Evolutionary conservation across 2,113 vertebrate genomes (phyloP).

Genomic region (Corythoichthys haematopterus): DNA sequence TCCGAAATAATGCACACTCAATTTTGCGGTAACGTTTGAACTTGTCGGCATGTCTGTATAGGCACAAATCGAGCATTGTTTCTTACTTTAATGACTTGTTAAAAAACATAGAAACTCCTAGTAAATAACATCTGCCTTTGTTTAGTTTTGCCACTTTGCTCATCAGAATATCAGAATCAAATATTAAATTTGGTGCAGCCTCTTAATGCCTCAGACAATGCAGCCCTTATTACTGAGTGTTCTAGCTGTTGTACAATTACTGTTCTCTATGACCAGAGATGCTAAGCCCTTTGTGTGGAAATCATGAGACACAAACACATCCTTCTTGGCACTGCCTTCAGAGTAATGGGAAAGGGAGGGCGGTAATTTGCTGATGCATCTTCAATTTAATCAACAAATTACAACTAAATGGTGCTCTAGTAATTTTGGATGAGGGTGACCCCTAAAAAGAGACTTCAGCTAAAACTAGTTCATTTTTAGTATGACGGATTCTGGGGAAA

Average conservation of each 20-base stretch:
- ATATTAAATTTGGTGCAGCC: constrained; percentile 34
- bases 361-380: constrained; percentile 16
- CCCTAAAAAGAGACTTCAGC: no score
- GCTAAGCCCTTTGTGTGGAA: constrained; percentile 28
- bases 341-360: constrained; percentile 42
- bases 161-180: background rate
- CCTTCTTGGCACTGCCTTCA: constrained; percentile 32
- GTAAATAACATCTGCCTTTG: constrained; percentile 11
- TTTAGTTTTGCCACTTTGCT: constrained; percentile 23
- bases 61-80: constrained; percentile 22
- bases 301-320: constrained; percentile 22
- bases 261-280: constrained; percentile 2
- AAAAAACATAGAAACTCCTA: constrained; percentile 5
- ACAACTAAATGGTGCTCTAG: background rate
- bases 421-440: background rate
- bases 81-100: constrained; percentile 20
- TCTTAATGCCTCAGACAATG: constrained; percentile 32
- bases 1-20: no score
- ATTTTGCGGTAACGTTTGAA: background rate
- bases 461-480: no score
- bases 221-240: constrained; percentile 31
- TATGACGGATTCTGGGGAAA: no score
- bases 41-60: background rate
- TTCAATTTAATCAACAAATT: constrained; percentile 8
- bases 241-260: constrained; percentile 33